Base-by-base conservation (phyloP, 1,140 invertebrate genomes). In the Listronotus oregonensis region DNA sequence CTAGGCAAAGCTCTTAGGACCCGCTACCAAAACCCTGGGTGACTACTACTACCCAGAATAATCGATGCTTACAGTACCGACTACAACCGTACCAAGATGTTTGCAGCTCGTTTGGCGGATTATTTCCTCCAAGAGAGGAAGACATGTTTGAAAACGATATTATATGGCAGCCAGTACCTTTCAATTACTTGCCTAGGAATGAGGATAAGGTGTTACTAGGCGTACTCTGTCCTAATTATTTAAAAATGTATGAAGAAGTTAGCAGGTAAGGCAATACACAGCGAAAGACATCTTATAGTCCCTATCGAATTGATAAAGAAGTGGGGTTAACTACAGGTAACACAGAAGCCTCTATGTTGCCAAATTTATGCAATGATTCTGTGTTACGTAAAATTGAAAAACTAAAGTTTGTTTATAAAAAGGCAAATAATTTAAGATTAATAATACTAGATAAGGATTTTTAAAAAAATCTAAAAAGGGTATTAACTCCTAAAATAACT, bases 101-200 rank as follows among this genome's bases (percentile, higher is more conserved):
- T 78, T 80, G 0, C 86, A 89, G 73, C 83, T 87, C 34, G 84
- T 55, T 80, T 96, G 31, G 92, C 93, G 92, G 91, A 17, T 80
- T 97, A 40, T 96, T 87, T 80, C 90, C 89, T 15, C 92, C 93
- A 0, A 77, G 77, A 27, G 79, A 84, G 7, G 80, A 85, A 34
- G 86, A 92, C 71, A 80, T 85, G 51, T 94, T 93, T 85, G 84
- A 92, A 70, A 75, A 82, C 0, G 79, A 85, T 46, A 79, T 96
- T 34, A 71, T 77, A 0, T 97, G 94, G 95, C 90, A 92, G 71
- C 94, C 95, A 0, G 87, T 96, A 69, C 91, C 94, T 0, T 87
- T 96, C 18, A 69, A 67, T 43, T 64, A 67, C 39, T 27, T 60
- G 10, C 64, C 64, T 2, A 54, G 37, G 37, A 7, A 52, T n/a